These are phyloP conservation scores for Oxystoma pomonae DNA, from an alignment of 2,888 invertebrate genomes.

Conservation along the genomic window DNA sequence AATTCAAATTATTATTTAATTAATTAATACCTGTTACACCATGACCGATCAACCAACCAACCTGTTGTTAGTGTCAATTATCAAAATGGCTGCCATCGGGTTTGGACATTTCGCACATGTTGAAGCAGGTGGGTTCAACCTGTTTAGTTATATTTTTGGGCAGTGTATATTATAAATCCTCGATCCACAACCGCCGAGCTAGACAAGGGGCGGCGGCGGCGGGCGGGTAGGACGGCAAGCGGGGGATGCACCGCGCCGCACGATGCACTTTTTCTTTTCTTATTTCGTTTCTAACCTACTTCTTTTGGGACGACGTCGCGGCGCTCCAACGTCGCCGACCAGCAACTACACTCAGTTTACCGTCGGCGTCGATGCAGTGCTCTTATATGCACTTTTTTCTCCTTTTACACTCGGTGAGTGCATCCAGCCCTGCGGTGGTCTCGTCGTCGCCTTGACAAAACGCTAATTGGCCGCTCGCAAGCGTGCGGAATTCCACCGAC, in stretches of 20 bases:
- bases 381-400: conserved; percentile 38
- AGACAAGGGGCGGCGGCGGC: neutral
- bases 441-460: neutral
- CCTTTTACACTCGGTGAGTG: neutral
- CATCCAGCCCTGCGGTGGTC: neutral
- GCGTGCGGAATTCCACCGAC: neutral
- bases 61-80: no score
- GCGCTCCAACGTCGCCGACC: conserved; percentile 46
- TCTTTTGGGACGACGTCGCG: conserved; percentile 41
- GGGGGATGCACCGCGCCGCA: conserved; percentile 24
- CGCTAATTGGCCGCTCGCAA: neutral
- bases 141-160: no score
- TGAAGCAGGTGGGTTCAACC: no score
- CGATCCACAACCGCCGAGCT: neutral
- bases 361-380: conserved; percentile 39
- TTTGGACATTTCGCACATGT: no score
- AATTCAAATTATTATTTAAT: no score
- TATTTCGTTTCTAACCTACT: conserved; percentile 49
- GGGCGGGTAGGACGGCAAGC: neutral
- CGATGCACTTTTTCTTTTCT: conserved; percentile 43
- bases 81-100: no score
- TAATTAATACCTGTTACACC: no score
- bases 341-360: conserved; percentile 35
- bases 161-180: neutral
- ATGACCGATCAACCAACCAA: no score